A percentile compares a stretch with the other conserved stretches of the same genome.
Evolutionary conservation across 2,888 invertebrate species (phyloP).

Genomic region (Caenorhabditis drosophilae): DNA sequence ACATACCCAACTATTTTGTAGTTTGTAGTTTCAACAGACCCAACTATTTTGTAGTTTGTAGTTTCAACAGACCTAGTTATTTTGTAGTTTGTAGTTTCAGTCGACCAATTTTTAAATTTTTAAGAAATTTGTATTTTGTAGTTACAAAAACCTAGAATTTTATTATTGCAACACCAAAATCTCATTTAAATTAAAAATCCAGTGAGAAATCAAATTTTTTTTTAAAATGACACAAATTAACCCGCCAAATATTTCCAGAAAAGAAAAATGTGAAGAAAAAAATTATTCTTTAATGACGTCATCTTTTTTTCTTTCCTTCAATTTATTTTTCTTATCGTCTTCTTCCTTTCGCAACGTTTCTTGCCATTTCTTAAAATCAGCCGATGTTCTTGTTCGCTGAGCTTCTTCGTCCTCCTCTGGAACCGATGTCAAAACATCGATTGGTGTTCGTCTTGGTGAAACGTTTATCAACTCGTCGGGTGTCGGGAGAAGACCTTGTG

Average conservation of each 20-base stretch:
- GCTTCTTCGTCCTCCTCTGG: conserved; percentile 50
- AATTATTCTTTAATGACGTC: neutral
- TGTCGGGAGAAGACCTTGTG: conserved; percentile 14
- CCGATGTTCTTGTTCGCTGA: conserved; percentile 33
- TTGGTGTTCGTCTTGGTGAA: conserved; percentile 32
- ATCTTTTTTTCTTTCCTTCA: conserved; percentile 3
- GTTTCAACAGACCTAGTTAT: too few species aligned
- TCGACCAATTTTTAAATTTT: too few species aligned
- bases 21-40: too few species aligned
- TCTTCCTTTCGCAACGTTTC: conserved; percentile 13
- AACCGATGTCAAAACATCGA: conserved; percentile 39
- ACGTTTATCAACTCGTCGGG: conserved; percentile 23
- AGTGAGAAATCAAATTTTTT: too few species aligned
- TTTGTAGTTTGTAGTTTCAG: too few species aligned
- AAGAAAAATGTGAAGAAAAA: neutral
- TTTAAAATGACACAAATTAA: neutral
- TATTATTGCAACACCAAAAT: too few species aligned
- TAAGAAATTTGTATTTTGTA: too few species aligned
- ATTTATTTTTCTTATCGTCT: conserved; percentile 19
- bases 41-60: too few species aligned
- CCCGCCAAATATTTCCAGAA: neutral
- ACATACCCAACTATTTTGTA: too few species aligned
- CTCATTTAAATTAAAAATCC: too few species aligned
- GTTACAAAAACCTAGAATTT: too few species aligned
- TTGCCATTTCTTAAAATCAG: conserved; percentile 34